Conservation (phyloP, 1,140 invertebrate species). For the Apis florea region DNA sequence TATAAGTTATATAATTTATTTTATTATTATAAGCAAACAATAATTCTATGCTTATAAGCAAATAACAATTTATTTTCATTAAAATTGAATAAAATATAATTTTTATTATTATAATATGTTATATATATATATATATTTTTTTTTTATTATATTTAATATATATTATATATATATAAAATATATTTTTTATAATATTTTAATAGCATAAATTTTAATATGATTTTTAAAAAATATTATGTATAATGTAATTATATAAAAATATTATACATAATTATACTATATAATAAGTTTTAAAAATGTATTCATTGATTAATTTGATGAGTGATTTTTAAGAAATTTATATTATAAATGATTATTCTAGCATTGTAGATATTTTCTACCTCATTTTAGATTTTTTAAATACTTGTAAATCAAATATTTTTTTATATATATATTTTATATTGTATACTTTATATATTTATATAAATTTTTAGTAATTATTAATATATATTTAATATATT, state of each 20-base stretch:
- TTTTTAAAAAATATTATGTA: background rate
- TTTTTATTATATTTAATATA: background rate
- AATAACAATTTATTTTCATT: background rate
- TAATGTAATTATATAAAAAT: background rate
- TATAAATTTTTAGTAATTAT: slow-evolving; percentile 2
- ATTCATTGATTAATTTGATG: too few species aligned
- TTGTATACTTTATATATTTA: background rate
- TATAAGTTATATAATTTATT: too few species aligned
- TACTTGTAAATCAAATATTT: slow-evolving; percentile 50
- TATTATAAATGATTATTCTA: slow-evolving; percentile 6
- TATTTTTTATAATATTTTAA: slow-evolving; percentile 5
- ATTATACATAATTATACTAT: background rate
- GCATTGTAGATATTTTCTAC: slow-evolving; percentile 3
- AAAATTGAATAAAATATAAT: background rate
- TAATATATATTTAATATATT: too few species aligned
- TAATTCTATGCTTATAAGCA: too few species aligned
- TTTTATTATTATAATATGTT: background rate
- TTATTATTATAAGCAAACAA: too few species aligned
- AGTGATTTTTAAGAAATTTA: slow-evolving; percentile 16
- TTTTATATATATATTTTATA: slow-evolving; percentile 7
- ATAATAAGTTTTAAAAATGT: background rate
- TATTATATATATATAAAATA: slow-evolving; percentile 7
- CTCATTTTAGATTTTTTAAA: slow-evolving; percentile 36
- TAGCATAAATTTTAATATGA: background rate
- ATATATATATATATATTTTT: background rate